Evolutionary conservation across 2,888 invertebrate genomes (phyloP), one percentile per base, ranked within the genome.

Genomic region (Piscicola geometra): DNA sequence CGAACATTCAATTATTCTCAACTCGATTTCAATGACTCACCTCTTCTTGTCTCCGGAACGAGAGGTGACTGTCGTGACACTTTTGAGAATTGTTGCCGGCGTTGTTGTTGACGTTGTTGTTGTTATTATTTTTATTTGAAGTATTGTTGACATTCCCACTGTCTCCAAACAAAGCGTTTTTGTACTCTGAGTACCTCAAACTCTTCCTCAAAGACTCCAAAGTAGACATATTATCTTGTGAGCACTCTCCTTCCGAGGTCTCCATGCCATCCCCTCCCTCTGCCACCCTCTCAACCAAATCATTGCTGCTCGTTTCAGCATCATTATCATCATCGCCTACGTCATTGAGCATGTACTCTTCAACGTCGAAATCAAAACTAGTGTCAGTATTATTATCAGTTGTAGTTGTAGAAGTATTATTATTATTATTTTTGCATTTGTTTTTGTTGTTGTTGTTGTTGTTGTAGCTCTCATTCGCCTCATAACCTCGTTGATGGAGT

Each of bases 41-140:
- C 47, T 41, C 52, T 52, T 71, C 71, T 21, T 71, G 71, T 28
- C 33, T 71, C 32, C 56, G 21, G 60, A 67, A 67, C 3, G 33
- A 67, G 3, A 33, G 15, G 15, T 21, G 30, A 67, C 21, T 30
- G n/a, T 67, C 2, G 15, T n/a, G n/a, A 33, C 18, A 28, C 3
- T 25, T 12, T 12, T 30, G 3, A 9, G 2, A 9, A n/a, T 67
- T 67, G 5, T 35, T 67, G 33, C 5, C 5, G 33, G 5, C 30
- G 67, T 35, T 67, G 33, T 33, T 67, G 67, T n/a, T 30, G 33
- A 3, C 5, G 30, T 67, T 67, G 30, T 2, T 30, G 33, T 67
- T 32, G 67, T 67, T 56, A 25, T 25, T 56, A 5, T 56, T 56
- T 56, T 56, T 25, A 25, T 56, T 56, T 56, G 60, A 56, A 56